Percentiles rank a stretch among this genome's conserved stretches.
Evolutionary conservation across 2,113 vertebrate genomes (phyloP).

Genomic region (Canis aureus): DNA sequence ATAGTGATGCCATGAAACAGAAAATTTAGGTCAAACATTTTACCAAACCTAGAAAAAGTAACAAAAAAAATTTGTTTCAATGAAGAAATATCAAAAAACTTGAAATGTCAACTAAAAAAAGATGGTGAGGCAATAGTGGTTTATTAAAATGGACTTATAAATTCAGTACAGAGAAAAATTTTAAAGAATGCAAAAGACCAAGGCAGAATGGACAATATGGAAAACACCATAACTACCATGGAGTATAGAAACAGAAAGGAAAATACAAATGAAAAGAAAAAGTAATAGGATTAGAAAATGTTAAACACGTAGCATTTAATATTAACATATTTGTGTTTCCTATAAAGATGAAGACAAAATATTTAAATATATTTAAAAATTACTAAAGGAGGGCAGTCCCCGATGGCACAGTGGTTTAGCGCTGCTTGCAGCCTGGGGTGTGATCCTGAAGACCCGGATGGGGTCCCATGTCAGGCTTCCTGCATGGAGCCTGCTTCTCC

Average conservation of each 20-base stretch:
- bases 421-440: too few relatives aligned
- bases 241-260: background rate
- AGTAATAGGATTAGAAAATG: background rate
- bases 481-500: too few relatives aligned
- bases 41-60: background rate
- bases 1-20: background rate
- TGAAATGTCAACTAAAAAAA: background rate
- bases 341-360: background rate
- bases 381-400: background rate
- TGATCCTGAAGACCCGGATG: too few relatives aligned
- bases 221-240: background rate
- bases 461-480: too few relatives aligned
- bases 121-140: background rate
- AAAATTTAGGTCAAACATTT: slow-evolving; percentile 16
- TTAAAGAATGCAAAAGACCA: background rate
- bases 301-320: background rate
- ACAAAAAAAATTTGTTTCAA: background rate
- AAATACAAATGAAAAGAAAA: background rate
- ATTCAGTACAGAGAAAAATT: background rate
- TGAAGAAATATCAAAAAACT: background rate
- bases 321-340: background rate
- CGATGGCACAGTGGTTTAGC: too few relatives aligned
- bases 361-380: background rate
- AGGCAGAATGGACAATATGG: background rate
- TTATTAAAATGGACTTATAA: background rate